Percentiles rank a stretch among this genome's conserved stretches.
Conservation (phyloP, 1,140 invertebrate species). For the Colletes latitarsis region DNA sequence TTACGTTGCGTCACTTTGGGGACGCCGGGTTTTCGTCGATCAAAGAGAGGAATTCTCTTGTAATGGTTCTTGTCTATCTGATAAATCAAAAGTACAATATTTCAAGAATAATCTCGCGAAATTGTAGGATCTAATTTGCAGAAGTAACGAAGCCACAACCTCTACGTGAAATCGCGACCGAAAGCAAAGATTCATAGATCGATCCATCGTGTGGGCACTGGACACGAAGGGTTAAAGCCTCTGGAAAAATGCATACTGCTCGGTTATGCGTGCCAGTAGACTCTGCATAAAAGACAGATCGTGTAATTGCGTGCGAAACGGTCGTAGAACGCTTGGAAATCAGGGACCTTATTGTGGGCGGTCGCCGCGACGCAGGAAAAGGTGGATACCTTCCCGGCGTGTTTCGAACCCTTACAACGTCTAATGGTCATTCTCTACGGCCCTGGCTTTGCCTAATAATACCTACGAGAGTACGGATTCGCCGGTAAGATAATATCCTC, state of each 20-base stretch:
- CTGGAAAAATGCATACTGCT: not conserved
- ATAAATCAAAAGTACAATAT: no score
- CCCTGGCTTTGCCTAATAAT: conserved; percentile 49
- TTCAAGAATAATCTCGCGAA: no score
- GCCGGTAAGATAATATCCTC: conserved; percentile 41
- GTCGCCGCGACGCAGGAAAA: conserved; percentile 44
- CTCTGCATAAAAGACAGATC: conserved; percentile 10
- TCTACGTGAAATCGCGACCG: no score
- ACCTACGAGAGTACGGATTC: conserved; percentile 39
- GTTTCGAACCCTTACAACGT: conserved; percentile 28
- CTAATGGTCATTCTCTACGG: conserved; percentile 41
- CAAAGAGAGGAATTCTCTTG: conserved; percentile 12
- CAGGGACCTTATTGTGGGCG: conserved; percentile 18
- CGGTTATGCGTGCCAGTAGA: not conserved
- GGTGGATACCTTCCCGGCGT: conserved; percentile 41
- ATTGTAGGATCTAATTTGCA: no score
- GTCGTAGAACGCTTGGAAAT: conserved; percentile 19
- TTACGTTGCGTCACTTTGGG: conserved; percentile 21
- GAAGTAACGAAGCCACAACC: no score
- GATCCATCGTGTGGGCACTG: no score
- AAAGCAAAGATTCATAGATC: no score
- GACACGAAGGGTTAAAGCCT: not conserved
- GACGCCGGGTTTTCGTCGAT: not conserved
- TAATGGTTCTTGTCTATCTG: no score
- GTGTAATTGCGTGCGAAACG: conserved; percentile 43